Conservation (phyloP, 2,113 vertebrate genomes). For the Cranoglanis bouderius region DNA sequence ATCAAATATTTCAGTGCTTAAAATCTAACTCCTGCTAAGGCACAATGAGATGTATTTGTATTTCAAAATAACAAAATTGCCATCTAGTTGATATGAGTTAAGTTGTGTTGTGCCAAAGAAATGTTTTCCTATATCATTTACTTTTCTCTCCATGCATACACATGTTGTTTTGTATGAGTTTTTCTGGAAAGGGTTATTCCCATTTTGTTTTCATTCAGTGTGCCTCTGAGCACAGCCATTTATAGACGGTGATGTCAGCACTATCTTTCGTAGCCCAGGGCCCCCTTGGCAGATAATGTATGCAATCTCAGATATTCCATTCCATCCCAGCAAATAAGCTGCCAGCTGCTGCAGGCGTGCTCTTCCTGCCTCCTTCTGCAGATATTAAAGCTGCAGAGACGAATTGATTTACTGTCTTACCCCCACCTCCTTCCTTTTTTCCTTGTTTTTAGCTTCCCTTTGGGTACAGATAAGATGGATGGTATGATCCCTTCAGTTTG, state of each 20-base stretch:
- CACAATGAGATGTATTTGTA: background rate
- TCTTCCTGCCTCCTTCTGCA: constrained; percentile 63
- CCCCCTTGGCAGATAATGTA: constrained; percentile 74
- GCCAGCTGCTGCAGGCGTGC: constrained; percentile 66
- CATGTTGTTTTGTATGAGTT: constrained; percentile 30
- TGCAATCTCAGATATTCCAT: constrained; percentile 77
- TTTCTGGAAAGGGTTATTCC: constrained; percentile 67
- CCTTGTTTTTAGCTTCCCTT: constrained; percentile 36
- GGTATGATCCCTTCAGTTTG: constrained; percentile 15
- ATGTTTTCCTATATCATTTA: background rate
- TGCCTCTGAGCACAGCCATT: constrained; percentile 71
- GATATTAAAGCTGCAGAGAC: constrained; percentile 56
- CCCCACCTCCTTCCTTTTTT: constrained; percentile 25
- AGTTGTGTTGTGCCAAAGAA: background rate
- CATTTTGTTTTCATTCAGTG: constrained; percentile 66
- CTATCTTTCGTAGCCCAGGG: constrained; percentile 70
- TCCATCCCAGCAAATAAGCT: constrained; percentile 72
- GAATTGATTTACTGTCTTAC: constrained; percentile 54
- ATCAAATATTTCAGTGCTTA: background rate
- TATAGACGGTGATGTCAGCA: constrained; percentile 81
- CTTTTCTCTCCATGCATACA: constrained; percentile 1
- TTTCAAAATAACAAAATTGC: background rate
- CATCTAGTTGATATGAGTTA: background rate
- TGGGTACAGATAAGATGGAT: constrained; percentile 44
- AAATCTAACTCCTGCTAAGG: background rate